Evolutionary conservation across 2,113 vertebrate species (phyloP).

Genomic region (Gobiocypris rarus): DNA sequence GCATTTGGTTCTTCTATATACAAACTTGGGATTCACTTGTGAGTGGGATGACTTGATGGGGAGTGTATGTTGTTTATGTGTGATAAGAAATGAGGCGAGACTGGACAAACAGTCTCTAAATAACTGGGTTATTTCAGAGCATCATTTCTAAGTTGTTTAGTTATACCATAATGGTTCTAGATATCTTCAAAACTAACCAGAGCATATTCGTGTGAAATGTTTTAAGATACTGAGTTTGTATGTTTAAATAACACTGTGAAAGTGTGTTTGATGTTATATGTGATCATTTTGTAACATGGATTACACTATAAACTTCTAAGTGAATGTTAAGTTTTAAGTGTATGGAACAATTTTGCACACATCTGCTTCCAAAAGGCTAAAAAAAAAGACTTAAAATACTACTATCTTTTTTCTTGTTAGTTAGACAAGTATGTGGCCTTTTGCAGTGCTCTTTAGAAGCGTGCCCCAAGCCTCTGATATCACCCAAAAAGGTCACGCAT

Average conservation of each 20-base stretch:
- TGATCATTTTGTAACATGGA: background rate
- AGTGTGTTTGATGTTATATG: background rate
- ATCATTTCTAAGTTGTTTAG: no score
- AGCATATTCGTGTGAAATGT: background rate
- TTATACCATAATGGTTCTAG: background rate
- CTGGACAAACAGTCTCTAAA: background rate
- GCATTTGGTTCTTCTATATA: background rate
- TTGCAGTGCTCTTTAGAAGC: conserved; percentile 21
- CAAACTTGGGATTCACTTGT: background rate
- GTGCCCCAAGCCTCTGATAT: conserved; percentile 58
- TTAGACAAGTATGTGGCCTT: background rate
- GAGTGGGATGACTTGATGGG: background rate
- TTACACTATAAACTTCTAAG: background rate
- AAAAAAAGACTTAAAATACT: background rate
- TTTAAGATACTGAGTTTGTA: background rate
- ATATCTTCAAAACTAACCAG: background rate
- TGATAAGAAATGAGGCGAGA: background rate
- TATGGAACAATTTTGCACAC: background rate
- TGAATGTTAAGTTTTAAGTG: background rate
- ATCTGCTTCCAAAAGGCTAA: background rate
- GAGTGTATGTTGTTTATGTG: background rate
- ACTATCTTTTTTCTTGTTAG: background rate
- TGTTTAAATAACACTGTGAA: conserved; percentile 26
- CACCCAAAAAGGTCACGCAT: conserved; percentile 75
- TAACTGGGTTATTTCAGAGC: background rate